Conservation (phyloP, 2,113 vertebrate species). For the Fukomys damarensis region DNA sequence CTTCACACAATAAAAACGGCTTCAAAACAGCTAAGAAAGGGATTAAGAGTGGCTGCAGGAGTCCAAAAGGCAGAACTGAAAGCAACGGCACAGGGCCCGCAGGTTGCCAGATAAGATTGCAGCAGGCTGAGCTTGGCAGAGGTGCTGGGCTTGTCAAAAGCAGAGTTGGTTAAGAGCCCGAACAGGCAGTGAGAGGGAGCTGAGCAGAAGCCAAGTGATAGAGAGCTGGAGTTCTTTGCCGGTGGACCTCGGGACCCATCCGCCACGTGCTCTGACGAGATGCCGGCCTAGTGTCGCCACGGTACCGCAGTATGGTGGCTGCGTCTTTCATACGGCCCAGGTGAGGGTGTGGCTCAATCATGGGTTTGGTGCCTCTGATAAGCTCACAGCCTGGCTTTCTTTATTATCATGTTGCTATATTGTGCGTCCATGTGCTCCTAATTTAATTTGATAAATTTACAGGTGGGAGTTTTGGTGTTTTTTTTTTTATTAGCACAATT, state of each 20-base stretch:
- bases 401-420: not conserved
- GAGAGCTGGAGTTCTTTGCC: not conserved
- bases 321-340: not conserved
- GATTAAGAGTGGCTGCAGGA: not conserved
- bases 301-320: not conserved
- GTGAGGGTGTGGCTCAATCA: not conserved
- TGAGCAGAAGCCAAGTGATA: not conserved
- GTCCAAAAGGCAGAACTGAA: not conserved
- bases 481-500: too few species aligned
- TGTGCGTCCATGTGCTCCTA: not conserved
- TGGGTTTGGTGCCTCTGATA: not conserved
- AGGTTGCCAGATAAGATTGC: not conserved
- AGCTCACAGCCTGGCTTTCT: not conserved
- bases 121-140: not conserved
- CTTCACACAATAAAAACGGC: not conserved
- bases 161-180: not conserved
- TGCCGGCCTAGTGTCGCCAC: not conserved
- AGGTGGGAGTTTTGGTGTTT: not conserved
- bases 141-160: not conserved
- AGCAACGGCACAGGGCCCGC: not conserved
- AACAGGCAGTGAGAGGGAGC: not conserved
- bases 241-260: not conserved
- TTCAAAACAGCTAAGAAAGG: not conserved
- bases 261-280: not conserved
- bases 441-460: not conserved